These are phyloP conservation scores for Mico argentatus DNA, from an alignment of 2,797 vertebrate species.

Conservation along the genomic window DNA sequence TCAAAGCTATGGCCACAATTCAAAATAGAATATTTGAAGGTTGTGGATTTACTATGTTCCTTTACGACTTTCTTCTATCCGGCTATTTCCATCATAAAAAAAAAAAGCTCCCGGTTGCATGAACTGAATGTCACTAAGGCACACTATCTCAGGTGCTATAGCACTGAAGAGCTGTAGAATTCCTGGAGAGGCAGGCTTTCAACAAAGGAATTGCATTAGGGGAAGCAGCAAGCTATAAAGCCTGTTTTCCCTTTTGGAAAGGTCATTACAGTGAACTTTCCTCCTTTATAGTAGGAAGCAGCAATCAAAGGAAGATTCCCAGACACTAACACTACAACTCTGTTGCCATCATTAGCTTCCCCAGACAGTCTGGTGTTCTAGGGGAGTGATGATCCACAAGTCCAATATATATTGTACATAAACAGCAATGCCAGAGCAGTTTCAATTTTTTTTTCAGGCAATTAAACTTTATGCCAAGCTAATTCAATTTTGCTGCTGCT, in stretches of 20 bases:
- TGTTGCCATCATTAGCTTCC: neutral
- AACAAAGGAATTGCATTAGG: conserved; percentile 43
- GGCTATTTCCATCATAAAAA: conserved; percentile 61
- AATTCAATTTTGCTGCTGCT: conserved; percentile 85
- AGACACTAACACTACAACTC: neutral
- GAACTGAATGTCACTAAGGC: conserved; percentile 67
- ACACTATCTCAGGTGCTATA: conserved; percentile 50
- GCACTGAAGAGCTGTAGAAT: conserved; percentile 25
- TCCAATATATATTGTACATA: conserved; percentile 73
- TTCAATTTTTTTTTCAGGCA: conserved; percentile 84
- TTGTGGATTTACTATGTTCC: conserved; percentile 54
- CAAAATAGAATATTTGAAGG: conserved; percentile 64
- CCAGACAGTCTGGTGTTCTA: conserved; percentile 19
- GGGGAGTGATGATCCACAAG: conserved; percentile 29
- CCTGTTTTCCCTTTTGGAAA: conserved; percentile 51
- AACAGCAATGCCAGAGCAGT: conserved; percentile 76
- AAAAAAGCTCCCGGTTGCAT: conserved; percentile 54
- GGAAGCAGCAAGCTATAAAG: conserved; percentile 30
- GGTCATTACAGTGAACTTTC: conserved; percentile 46
- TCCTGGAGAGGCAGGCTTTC: conserved; percentile 29
- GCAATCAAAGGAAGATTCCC: neutral
- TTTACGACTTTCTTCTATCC: conserved; percentile 60
- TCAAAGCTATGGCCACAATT: conserved; percentile 55
- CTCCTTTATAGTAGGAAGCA: conserved; percentile 47
- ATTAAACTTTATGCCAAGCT: conserved; percentile 85